phyloP scores from a whole-genome alignment of 2,888 invertebrate species.

The Rhorus exstirpatorius region DNA sequence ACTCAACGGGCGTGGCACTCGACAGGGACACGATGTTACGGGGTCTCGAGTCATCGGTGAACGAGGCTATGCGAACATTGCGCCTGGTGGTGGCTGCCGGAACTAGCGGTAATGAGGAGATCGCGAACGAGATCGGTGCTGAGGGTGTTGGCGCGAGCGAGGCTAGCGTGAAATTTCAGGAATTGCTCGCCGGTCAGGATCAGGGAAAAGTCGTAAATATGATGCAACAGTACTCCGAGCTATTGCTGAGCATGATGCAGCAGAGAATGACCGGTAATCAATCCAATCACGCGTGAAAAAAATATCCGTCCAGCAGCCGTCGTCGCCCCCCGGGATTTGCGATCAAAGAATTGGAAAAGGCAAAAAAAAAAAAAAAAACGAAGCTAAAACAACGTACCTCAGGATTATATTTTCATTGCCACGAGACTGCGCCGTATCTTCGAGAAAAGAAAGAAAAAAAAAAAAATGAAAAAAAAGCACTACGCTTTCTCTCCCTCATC shows the following conservation, averaged over 20 bases:
- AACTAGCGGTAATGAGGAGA: conserved; percentile 73
- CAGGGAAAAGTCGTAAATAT: conserved; percentile 87
- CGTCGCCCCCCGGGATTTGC: conserved; percentile 50
- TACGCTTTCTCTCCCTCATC: neutral
- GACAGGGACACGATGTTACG: conserved; percentile 86
- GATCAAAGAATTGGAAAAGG: conserved; percentile 63
- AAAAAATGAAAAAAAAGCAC: too few relatives aligned
- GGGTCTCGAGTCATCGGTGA: conserved; percentile 84
- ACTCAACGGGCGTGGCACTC: conserved; percentile 78
- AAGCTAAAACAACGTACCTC: conserved; percentile 68
- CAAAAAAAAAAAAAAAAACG: conserved; percentile 50
- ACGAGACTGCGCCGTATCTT: conserved; percentile 53
- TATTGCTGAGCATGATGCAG: conserved; percentile 88
- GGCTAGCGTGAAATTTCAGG: conserved; percentile 87
- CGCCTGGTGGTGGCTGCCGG: conserved; percentile 82
- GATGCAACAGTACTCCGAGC: conserved; percentile 89
- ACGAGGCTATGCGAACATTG: conserved; percentile 85
- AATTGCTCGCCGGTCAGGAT: conserved; percentile 86
- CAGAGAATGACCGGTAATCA: conserved; percentile 87
- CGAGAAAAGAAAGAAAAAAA: conserved; percentile 20
- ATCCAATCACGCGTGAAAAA: conserved; percentile 82
- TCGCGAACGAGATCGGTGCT: conserved; percentile 64
- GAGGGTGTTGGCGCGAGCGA: conserved; percentile 85
- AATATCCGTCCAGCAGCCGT: conserved; percentile 70
- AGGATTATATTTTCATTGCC: conserved; percentile 69